Evolutionary conservation across 2,797 vertebrate species (phyloP).

Genomic region (Characodon lateralis): DNA sequence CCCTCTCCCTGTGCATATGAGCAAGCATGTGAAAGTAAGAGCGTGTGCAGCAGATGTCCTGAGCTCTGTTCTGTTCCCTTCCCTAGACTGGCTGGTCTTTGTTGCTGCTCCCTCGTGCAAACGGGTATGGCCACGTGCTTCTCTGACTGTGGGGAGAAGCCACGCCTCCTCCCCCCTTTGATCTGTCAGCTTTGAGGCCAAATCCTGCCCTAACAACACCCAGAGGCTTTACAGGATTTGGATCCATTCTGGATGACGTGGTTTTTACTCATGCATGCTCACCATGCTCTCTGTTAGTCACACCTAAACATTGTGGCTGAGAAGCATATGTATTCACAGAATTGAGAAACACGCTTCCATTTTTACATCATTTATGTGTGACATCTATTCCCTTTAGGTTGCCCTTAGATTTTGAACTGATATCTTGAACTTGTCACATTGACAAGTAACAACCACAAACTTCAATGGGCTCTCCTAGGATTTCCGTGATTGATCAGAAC

Average conservation of each 20-base stretch:
- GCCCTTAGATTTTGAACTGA: neutral
- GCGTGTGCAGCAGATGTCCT: slow-evolving; percentile 73
- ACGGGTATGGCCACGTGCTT: slow-evolving; percentile 75
- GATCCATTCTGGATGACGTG: slow-evolving; percentile 60
- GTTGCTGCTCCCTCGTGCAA: slow-evolving; percentile 80
- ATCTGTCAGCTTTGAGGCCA: slow-evolving; percentile 73
- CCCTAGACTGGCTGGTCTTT: slow-evolving; percentile 74
- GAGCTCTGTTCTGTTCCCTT: slow-evolving; percentile 60
- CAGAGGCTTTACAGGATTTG: slow-evolving; percentile 28
- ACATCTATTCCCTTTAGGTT: neutral
- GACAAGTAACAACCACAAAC: neutral
- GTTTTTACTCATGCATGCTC: slow-evolving; percentile 68
- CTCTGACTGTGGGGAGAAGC: slow-evolving; percentile 59
- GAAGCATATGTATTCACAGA: slow-evolving; percentile 7
- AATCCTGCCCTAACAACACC: slow-evolving; percentile 49
- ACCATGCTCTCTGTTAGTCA: slow-evolving; percentile 48
- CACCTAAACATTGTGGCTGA: slow-evolving; percentile 21
- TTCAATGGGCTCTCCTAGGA: neutral
- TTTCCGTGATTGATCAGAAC: too few species aligned
- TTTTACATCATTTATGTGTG: slow-evolving; percentile 6
- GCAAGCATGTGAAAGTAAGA: slow-evolving; percentile 21
- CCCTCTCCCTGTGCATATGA: slow-evolving; percentile 27
- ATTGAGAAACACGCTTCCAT: slow-evolving; percentile 25
- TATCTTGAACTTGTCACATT: neutral
- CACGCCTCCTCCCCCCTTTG: slow-evolving; percentile 57